A percentile compares a stretch with the other conserved stretches of the same genome.
Conservation (phyloP, 2,113 vertebrate genomes). For the Acrocephalus kingi region DNA sequence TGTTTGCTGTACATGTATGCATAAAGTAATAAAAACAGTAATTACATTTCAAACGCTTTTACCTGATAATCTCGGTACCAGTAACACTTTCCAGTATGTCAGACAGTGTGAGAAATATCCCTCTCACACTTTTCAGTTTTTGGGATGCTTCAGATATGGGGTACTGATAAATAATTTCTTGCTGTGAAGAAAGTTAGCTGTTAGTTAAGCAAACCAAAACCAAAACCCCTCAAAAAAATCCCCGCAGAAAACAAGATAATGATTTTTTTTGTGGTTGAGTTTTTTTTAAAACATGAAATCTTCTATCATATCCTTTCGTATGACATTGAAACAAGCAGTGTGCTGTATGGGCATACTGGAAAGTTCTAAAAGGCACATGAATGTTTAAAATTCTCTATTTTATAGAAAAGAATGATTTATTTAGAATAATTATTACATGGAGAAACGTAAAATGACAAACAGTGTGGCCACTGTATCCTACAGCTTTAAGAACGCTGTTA, state of each 20-base stretch:
- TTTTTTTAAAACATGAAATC: not conserved
- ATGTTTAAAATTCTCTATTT: not conserved
- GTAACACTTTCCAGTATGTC: slow-evolving; percentile 96
- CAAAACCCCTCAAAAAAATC: not conserved
- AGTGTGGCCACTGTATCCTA: not conserved
- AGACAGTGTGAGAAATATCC: slow-evolving; percentile 94
- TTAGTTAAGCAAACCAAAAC: slow-evolving; percentile 23
- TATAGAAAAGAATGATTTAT: not conserved
- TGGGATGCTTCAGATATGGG: slow-evolving; percentile 86
- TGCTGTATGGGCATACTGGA: not conserved
- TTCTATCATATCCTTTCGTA: not conserved
- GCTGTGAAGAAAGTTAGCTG: slow-evolving; percentile 75
- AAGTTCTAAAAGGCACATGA: not conserved
- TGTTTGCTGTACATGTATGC: not conserved
- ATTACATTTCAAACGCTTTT: slow-evolving; percentile 28
- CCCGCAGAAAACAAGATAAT: not conserved
- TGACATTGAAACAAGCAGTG: not conserved
- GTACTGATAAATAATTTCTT: slow-evolving; percentile 95
- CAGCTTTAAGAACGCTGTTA: not conserved
- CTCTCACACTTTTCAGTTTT: slow-evolving; percentile 90
- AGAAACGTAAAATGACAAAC: not conserved
- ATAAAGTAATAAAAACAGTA: not conserved
- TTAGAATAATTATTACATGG: not conserved
- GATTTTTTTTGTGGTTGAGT: not conserved
- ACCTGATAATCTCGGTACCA: slow-evolving; percentile 90